These are phyloP conservation scores for Odontamblyopus lacepedii DNA, from an alignment of 2,797 vertebrate genomes.

Conservation along the genomic window DNA sequence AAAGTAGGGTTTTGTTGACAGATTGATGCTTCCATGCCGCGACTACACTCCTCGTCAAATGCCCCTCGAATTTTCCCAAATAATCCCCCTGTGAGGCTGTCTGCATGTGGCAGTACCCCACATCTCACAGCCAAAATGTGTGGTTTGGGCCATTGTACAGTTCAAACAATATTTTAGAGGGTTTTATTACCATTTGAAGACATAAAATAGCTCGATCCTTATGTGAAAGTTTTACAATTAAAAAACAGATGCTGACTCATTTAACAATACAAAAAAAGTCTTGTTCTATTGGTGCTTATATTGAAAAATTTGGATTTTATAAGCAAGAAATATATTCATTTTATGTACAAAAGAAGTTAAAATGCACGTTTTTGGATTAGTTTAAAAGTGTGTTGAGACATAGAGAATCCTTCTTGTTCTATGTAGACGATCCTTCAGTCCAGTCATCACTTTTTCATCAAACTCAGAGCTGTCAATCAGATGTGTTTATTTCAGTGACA, in stretches of 20 bases:
- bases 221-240: not conserved
- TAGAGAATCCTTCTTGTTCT: too few relatives aligned
- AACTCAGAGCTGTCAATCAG: not conserved
- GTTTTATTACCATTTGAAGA: not conserved
- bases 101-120: conserved; percentile 48
- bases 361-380: too few relatives aligned
- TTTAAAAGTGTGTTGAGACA: too few relatives aligned
- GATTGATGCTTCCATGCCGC: conserved; percentile 79
- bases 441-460: not conserved
- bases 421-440: not conserved
- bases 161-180: conserved; percentile 53
- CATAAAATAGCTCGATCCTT: too few relatives aligned
- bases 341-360: too few relatives aligned
- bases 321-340: too few relatives aligned
- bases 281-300: too few relatives aligned
- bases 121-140: conserved; percentile 50
- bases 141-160: conserved; percentile 39
- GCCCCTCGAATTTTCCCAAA: conserved; percentile 80
- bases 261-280: too few relatives aligned
- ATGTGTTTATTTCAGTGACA: too few relatives aligned
- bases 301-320: too few relatives aligned
- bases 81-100: conserved; percentile 73
- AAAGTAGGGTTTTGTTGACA: conserved; percentile 79
- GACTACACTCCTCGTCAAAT: conserved; percentile 79
- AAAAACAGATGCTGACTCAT: too few relatives aligned